Percentiles rank a stretch among this genome's conserved stretches.
Conservation (phyloP, 92 coral and sea anemone species). For the Bergia sp. region DNA sequence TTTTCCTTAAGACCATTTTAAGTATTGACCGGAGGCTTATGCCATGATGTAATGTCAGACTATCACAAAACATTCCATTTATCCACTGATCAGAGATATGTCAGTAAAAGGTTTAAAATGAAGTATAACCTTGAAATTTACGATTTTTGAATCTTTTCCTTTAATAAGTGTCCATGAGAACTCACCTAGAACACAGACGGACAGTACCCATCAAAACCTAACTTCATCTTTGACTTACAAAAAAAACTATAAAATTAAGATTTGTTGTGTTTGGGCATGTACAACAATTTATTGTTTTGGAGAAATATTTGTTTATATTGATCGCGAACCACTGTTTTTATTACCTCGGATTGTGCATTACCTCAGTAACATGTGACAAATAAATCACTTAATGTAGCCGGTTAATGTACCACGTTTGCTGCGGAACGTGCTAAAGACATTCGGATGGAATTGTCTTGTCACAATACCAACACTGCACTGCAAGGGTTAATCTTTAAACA, state of each 20-base stretch:
- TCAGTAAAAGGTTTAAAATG: not conserved
- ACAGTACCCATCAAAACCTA: not conserved
- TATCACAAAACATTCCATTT: not conserved
- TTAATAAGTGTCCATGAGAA: not conserved
- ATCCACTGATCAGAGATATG: not conserved
- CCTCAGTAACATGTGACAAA: not conserved
- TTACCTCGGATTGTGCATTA: not conserved
- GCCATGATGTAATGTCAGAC: not conserved
- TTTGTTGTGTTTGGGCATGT: not conserved
- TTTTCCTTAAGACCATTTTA: not conserved
- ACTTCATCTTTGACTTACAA: not conserved
- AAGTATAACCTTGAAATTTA: not conserved
- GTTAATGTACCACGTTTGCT: not conserved
- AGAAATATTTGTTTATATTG: not conserved
- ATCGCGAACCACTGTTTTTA: not conserved
- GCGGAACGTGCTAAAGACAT: not conserved
- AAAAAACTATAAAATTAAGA: not conserved
- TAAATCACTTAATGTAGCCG: not conserved
- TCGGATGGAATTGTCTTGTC: not conserved
- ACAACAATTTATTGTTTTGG: not conserved
- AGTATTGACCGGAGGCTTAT: not conserved
- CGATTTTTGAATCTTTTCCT: not conserved
- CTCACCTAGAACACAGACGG: not conserved
- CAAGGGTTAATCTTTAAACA: conserved; percentile 8
- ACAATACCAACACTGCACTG: not conserved